Percentiles rank a stretch among this genome's conserved stretches.
Conservation (phyloP, 2,797 vertebrate genomes). For the Chaenodraco wilsoni region DNA sequence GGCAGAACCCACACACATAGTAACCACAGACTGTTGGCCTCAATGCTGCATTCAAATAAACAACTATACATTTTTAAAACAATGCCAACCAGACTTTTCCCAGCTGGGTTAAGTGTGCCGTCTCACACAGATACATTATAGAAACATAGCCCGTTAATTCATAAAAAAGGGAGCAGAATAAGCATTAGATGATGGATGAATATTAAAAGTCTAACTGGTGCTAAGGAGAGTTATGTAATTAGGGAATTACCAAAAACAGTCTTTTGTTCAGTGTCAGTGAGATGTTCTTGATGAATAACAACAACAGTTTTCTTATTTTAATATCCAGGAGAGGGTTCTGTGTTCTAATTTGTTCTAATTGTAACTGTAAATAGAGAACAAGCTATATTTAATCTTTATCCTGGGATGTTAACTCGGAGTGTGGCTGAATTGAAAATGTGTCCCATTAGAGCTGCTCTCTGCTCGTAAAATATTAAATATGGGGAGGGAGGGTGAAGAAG, state of each 20-base stretch:
- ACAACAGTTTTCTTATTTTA: background rate
- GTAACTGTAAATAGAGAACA: background rate
- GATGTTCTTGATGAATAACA: background rate
- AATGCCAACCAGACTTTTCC: background rate
- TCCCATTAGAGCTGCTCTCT: constrained; percentile 33
- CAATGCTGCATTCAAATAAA: background rate
- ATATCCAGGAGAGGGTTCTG: background rate
- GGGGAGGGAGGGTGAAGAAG: constrained; percentile 1
- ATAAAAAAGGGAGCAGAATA: background rate
- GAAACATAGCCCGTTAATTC: background rate
- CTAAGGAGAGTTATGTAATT: background rate
- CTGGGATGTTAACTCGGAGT: constrained; percentile 1
- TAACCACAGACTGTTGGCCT: background rate
- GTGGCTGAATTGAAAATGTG: constrained; percentile 13
- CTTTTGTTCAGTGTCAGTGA: background rate
- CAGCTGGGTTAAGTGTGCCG: constrained; percentile 10
- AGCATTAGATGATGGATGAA: background rate
- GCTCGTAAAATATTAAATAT: constrained; percentile 47
- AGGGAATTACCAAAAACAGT: constrained; percentile 2
- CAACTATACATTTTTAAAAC: background rate
- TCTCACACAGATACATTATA: background rate
- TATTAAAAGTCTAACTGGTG: background rate
- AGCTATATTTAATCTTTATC: background rate
- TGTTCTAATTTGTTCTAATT: background rate
- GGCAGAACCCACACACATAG: constrained; percentile 34